Evolutionary conservation across 2,113 vertebrate genomes (phyloP), one percentile per base, ranked within the genome.

Genomic region (Eira barbara): DNA sequence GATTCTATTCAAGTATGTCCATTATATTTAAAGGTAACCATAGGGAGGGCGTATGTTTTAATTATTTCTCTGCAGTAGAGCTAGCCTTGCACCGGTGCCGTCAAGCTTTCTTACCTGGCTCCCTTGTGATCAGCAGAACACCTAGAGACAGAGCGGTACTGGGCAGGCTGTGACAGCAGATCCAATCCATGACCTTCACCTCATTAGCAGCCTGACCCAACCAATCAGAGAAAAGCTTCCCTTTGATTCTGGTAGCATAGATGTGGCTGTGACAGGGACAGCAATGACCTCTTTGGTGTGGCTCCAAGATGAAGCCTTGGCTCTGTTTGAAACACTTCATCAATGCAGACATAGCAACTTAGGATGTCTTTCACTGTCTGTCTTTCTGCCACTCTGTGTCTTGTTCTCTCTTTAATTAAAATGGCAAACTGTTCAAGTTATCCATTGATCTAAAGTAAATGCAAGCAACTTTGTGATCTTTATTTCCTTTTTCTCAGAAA

Each of bases 131-230:
- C 92, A 95, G 42, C 21, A 17, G 76, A 76, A 92, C 39, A 36
- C 45, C 94, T 71, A 29, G 92, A 84, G 89, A 73, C 29, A 84
- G 76, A 92, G 81, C 13, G 71, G 65, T 10, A 36, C 12, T 91
- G 80, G 61, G 14, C 18, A 27, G 63, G 31, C 78, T 63, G 20
- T 9, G 57, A 67, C 61, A 71, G 61, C 3, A 1, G 84, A 82
- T 90, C 88, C 21, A 63, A 21, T 34, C 52, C 52, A 21, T 57
- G 95, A 97, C 95, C 94, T 96, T 74, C 0, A 4, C 92, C 91
- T 95, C 94, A 97, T 96, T 97, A 97, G 86, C 92, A 65, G 83
- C 55, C 81, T 94, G 87, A 96, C 97, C 95, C 73, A 78, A 59
- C 36, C 45, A 88, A 91, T 96, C 96, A 85, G 76, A 96, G 74